Percentiles rank a stretch among this genome's conserved stretches.
Conservation (phyloP, 2,888 invertebrate genomes). For the Teleogryllus oceanicus region DNA sequence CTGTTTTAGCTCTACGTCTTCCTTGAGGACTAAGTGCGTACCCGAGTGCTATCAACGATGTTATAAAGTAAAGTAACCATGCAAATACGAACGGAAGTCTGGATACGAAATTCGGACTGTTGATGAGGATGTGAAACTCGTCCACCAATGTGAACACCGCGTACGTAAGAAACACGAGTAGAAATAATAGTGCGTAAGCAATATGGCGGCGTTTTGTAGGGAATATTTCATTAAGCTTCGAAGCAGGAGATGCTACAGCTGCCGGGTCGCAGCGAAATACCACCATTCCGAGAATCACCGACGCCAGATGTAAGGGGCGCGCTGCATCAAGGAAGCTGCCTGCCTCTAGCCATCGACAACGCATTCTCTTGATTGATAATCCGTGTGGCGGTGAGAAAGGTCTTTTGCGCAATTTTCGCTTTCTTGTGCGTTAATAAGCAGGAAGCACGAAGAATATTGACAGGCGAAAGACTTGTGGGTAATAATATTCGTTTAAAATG, state of each 20-base stretch:
- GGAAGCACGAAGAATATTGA: no score
- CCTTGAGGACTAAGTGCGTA: not conserved
- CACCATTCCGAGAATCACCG: not conserved
- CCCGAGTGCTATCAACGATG: not conserved
- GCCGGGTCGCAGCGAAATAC: not conserved
- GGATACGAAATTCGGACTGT: not conserved
- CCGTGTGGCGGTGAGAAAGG: no score
- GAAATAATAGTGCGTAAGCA: not conserved
- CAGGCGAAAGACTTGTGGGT: no score
- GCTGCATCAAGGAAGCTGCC: not conserved
- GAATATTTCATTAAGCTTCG: not conserved
- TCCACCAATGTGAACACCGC: not conserved
- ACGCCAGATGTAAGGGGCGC: not conserved
- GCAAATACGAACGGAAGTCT: not conserved
- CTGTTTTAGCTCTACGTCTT: not conserved
- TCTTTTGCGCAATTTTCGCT: no score
- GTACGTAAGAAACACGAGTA: not conserved
- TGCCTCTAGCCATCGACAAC: not conserved
- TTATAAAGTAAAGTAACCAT: not conserved
- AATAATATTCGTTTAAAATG: no score
- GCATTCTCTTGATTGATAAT: not conserved
- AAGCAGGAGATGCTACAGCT: not conserved
- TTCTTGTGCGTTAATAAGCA: no score
- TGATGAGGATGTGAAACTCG: not conserved
- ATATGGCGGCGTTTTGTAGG: not conserved